Evolutionary conservation across 1,140 invertebrate species (phyloP), one percentile per base, ranked within the genome.

Genomic region (Lanistes nyassanus): DNA sequence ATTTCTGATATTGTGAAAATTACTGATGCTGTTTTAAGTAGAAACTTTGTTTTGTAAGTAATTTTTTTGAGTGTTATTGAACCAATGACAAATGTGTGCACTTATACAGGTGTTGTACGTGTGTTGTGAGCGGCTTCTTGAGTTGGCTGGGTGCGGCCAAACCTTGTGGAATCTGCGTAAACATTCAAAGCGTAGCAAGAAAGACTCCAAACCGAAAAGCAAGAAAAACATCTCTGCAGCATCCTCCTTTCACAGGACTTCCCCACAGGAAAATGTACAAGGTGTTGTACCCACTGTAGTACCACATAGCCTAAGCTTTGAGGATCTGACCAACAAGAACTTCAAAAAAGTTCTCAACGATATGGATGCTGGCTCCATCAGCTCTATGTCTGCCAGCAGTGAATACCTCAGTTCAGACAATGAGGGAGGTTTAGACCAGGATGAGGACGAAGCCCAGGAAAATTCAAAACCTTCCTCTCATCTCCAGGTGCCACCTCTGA

Each of bases 51-150:
- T n/a, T n/a, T n/a, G n/a, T n/a, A n/a, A n/a, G n/a, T n/a, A n/a
- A n/a, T n/a, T n/a, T n/a, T n/a, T n/a, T n/a, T n/a, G n/a, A n/a
- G n/a, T n/a, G 1, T 6, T 1, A 47, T 16, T 47, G 42, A 16
- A 47, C 5, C 42, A 47, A 13, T 47, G 9, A 47, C 2, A 47
- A 47, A 47, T 13, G 5, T 47, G 19, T 47, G 66, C 64, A 76
- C 66, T 73, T 77, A 91, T 89, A 29, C 87, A 95, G 94, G 92
- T 95, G 69, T 86, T 96, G 23, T 94, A 94, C 85, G 90, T 92
- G 47, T 90, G 95, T 65, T 95, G 94, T 83, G 94, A 95, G 84
- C 91, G 94, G 65, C 92, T 95, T 26, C 90, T 96, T 2, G 91
- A 85, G 67, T 67, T 87, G 26, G 79, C 81, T 55, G 74, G 79